A percentile compares a stretch with the other conserved stretches of the same genome.
These are phyloP conservation scores for Pocillopora damicornis DNA, from an alignment of 64 coral and sea anemone genomes.

Conservation along the genomic window DNA sequence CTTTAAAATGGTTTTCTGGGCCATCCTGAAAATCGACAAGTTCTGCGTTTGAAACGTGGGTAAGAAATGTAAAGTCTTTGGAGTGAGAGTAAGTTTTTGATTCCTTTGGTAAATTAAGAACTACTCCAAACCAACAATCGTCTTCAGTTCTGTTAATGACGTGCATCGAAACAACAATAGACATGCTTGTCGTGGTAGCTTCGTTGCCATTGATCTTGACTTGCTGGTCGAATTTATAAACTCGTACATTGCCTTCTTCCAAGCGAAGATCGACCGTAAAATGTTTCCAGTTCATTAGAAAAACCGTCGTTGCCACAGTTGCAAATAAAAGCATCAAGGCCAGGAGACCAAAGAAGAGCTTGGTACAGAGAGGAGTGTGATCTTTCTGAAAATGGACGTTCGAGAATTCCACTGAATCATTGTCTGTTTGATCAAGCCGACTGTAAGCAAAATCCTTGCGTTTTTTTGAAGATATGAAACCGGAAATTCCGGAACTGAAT, in stretches of 20 bases:
- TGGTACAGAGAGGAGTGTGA: background rate
- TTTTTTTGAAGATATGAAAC: conserved; percentile 5
- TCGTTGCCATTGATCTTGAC: background rate
- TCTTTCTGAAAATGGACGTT: conserved; percentile 36
- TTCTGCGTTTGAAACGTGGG: background rate
- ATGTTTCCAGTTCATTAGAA: conserved; percentile 14
- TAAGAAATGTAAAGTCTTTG: conserved; percentile 7
- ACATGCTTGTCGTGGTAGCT: background rate
- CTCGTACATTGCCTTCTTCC: conserved; percentile 9
- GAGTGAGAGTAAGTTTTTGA: background rate
- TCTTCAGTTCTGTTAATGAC: conserved; percentile 51
- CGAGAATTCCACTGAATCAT: conserved; percentile 31
- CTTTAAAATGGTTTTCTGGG: conserved; percentile 12
- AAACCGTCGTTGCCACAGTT: background rate
- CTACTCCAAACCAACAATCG: conserved; percentile 43
- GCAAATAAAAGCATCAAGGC: conserved; percentile 8
- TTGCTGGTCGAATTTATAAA: conserved; percentile 47
- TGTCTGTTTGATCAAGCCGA: background rate
- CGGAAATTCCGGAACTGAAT: conserved; percentile 4
- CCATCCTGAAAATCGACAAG: conserved; percentile 13
- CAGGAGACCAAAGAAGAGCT: conserved; percentile 3
- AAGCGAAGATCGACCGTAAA: conserved; percentile 12
- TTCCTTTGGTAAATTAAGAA: conserved; percentile 9
- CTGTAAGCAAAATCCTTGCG: conserved; percentile 17
- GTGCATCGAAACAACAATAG: conserved; percentile 33